These are phyloP conservation scores for Neolamprologus sp. DNA, from an alignment of 2,113 vertebrate species.

Conservation along the genomic window DNA sequence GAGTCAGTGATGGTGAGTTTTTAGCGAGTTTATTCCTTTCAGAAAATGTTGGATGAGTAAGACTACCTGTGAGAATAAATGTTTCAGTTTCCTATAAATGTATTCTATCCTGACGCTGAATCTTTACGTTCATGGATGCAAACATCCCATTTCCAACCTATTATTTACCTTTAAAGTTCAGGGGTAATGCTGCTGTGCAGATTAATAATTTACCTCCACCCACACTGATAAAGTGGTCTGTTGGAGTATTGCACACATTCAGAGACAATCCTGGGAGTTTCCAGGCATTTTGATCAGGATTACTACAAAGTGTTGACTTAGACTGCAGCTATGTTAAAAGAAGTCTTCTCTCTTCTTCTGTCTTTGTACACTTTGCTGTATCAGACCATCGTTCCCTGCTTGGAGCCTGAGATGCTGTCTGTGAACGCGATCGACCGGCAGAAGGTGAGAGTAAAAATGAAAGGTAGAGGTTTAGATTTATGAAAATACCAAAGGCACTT, in stretches of 20 bases:
- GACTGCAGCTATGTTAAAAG: slow-evolving; percentile 2
- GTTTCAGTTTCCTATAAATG: not conserved
- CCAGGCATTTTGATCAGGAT: not conserved
- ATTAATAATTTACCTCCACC: slow-evolving; percentile 26
- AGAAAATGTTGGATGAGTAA: not conserved
- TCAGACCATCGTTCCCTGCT: slow-evolving; percentile 9
- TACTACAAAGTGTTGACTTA: not conserved
- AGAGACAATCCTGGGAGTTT: not conserved
- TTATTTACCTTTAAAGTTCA: not conserved
- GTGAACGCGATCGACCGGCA: slow-evolving; percentile 8
- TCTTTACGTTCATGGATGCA: not conserved
- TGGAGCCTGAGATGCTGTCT: not conserved
- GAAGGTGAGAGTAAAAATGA: slow-evolving; percentile 18
- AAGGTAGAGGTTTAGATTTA: not conserved
- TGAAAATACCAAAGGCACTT: not conserved
- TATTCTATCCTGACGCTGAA: not conserved
- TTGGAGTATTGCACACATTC: not conserved
- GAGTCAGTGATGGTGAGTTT: not conserved
- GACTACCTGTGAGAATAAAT: not conserved
- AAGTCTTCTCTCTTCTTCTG: not conserved
- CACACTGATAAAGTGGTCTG: not conserved
- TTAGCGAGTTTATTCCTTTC: not conserved
- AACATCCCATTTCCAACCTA: accelerated
- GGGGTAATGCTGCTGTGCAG: not conserved
- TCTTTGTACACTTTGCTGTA: not conserved